These are phyloP conservation scores for Sisyra terminalis DNA, from an alignment of 2,888 invertebrate species.

Conservation along the genomic window DNA sequence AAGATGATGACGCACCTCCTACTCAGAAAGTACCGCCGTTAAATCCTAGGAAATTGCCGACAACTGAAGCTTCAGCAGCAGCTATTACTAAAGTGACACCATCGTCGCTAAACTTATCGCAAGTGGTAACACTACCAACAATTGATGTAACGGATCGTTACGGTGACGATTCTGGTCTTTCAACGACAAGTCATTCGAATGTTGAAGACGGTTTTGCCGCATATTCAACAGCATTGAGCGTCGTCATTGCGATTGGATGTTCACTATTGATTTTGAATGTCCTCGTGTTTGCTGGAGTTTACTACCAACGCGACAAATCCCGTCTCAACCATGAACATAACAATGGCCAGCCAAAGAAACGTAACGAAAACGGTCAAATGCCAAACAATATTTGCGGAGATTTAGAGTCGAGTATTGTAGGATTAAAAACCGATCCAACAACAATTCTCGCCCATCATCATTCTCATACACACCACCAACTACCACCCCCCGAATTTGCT, in stretches of 20 bases:
- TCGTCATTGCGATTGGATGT: slow-evolving; percentile 89
- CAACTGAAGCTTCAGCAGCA: slow-evolving; percentile 29
- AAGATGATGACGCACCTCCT: slow-evolving; percentile 45
- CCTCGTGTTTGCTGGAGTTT: slow-evolving; percentile 85
- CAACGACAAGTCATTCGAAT: slow-evolving; percentile 32
- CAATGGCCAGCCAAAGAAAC: slow-evolving; percentile 40
- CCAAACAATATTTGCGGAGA: slow-evolving; percentile 81
- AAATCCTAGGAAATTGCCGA: slow-evolving; percentile 34
- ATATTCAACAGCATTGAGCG: slow-evolving; percentile 79
- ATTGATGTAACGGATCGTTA: neutral
- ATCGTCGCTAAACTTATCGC: slow-evolving; percentile 32
- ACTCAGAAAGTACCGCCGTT: slow-evolving; percentile 37
- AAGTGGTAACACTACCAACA: slow-evolving; percentile 13
- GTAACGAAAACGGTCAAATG: slow-evolving; percentile 75
- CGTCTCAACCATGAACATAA: slow-evolving; percentile 38
- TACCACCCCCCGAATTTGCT: slow-evolving; percentile 71
- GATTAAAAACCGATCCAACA: slow-evolving; percentile 50
- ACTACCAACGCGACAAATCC: slow-evolving; percentile 80
- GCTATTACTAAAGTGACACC: slow-evolving; percentile 23
- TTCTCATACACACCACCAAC: slow-evolving; percentile 57
- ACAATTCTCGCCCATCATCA: slow-evolving; percentile 62
- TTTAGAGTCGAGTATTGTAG: slow-evolving; percentile 41
- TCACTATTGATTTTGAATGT: slow-evolving; percentile 83
- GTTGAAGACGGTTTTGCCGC: slow-evolving; percentile 73
- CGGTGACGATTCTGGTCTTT: slow-evolving; percentile 14